Percentiles rank a stretch among this genome's conserved stretches.
These are phyloP conservation scores for Parasteatoda lunata DNA, from an alignment of 2,888 invertebrate species.

Conservation along the genomic window DNA sequence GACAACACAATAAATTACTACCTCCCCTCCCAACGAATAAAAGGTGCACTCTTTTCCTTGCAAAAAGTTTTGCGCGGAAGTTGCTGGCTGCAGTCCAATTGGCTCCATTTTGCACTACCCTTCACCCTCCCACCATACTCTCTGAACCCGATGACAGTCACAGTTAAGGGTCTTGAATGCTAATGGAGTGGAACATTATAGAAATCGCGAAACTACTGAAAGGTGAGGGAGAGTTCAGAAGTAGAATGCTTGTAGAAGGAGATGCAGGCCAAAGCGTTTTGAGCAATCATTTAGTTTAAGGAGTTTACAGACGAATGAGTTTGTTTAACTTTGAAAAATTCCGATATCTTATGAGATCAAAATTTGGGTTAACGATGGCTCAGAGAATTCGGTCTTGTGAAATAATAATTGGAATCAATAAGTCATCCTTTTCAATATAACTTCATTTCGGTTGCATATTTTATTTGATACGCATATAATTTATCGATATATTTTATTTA, in stretches of 20 bases:
- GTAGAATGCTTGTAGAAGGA: neutral
- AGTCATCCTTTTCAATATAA: too few species aligned
- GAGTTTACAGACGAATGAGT: too few species aligned
- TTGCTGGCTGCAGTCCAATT: neutral
- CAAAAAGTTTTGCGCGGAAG: neutral
- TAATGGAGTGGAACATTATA: neutral
- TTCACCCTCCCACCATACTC: too few species aligned
- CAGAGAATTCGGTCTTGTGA: too few species aligned
- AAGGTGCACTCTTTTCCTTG: neutral
- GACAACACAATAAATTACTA: neutral
- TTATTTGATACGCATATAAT: too few species aligned
- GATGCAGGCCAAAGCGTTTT: neutral
- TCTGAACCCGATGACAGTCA: neutral
- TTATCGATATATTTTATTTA: too few species aligned
- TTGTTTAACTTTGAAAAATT: too few species aligned
- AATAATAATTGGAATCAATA: too few species aligned
- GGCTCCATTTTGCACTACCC: neutral
- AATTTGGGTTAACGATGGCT: too few species aligned
- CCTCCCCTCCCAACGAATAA: neutral
- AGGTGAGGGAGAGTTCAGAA: slow-evolving; percentile 3
- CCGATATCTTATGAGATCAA: too few species aligned
- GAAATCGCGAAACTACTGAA: neutral
- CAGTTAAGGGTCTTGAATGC: slow-evolving; percentile 2
- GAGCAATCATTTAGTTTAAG: too few species aligned
- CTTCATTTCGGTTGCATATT: too few species aligned